Percentiles rank a stretch among this genome's conserved stretches.
phyloP scores from a whole-genome alignment of 2,888 invertebrate genomes.

The Drosophila melanosoma region DNA sequence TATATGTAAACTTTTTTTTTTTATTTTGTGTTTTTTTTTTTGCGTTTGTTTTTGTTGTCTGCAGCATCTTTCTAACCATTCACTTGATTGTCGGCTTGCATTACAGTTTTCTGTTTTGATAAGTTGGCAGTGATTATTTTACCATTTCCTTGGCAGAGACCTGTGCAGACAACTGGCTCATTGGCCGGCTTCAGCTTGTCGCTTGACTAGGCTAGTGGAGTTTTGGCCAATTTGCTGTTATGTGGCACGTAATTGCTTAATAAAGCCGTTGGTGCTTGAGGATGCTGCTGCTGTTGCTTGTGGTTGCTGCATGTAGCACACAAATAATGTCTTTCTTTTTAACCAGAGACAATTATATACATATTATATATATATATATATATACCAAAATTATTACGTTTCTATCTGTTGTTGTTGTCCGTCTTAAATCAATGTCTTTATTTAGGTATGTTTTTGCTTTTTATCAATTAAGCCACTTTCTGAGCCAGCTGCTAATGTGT shows the following conservation, averaged over 20 bases:
- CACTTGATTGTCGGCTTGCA: conserved; percentile 60
- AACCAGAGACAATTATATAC: conserved; percentile 5
- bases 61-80: conserved; percentile 25
- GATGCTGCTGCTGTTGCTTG: conserved; percentile 28
- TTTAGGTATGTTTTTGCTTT: conserved; percentile 21
- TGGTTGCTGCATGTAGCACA: conserved; percentile 24
- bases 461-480: conserved; percentile 44
- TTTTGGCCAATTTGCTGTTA: conserved; percentile 65
- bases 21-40: background rate
- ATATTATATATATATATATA: background rate
- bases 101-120: conserved; percentile 74
- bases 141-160: conserved; percentile 66
- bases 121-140: conserved; percentile 78
- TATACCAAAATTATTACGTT: background rate
- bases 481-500: conserved; percentile 31
- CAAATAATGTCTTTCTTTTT: conserved; percentile 36
- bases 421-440: conserved; percentile 40
- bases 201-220: conserved; percentile 50
- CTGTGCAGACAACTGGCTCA: conserved; percentile 22
- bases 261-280: conserved; percentile 57
- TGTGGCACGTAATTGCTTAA: conserved; percentile 69
- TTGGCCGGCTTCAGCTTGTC: conserved; percentile 43
- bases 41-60: conserved; percentile 34
- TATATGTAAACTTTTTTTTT: background rate
- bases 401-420: background rate